phyloP scores from a whole-genome alignment of 2,113 vertebrate species.

The Eurystomus gularis region DNA sequence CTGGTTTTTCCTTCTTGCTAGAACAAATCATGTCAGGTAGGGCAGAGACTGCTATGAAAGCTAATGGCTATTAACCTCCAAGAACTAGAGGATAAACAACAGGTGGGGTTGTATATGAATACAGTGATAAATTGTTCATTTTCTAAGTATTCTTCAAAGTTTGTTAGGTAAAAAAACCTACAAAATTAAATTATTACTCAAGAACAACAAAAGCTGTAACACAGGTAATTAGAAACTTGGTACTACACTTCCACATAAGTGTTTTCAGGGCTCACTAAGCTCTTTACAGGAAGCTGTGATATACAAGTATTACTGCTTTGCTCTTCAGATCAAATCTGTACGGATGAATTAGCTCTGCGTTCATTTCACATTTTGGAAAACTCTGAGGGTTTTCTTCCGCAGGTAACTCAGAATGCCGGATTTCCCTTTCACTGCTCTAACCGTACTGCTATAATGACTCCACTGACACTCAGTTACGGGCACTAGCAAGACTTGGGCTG shows the following conservation, averaged over 20 bases:
- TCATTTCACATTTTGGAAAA: background rate
- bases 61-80: background rate
- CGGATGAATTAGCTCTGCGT: background rate
- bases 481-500: background rate
- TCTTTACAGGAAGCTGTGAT: background rate
- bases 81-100: background rate
- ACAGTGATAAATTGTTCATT: background rate
- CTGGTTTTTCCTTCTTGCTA: background rate
- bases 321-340: background rate
- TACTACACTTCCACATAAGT: background rate
- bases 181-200: background rate
- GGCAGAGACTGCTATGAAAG: background rate
- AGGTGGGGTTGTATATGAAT: background rate
- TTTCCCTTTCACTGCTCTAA: background rate
- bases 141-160: background rate
- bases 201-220: background rate
- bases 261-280: background rate
- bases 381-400: background rate
- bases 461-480: background rate
- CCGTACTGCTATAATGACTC: background rate
- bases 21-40: background rate
- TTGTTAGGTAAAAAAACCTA: background rate
- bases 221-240: background rate
- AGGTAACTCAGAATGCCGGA: rapidly evolving
- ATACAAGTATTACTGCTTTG: background rate